Conservation (phyloP, 30 jellyfish, hydroid and myxozoan genomes). For the Turritopsis rubra region DNA sequence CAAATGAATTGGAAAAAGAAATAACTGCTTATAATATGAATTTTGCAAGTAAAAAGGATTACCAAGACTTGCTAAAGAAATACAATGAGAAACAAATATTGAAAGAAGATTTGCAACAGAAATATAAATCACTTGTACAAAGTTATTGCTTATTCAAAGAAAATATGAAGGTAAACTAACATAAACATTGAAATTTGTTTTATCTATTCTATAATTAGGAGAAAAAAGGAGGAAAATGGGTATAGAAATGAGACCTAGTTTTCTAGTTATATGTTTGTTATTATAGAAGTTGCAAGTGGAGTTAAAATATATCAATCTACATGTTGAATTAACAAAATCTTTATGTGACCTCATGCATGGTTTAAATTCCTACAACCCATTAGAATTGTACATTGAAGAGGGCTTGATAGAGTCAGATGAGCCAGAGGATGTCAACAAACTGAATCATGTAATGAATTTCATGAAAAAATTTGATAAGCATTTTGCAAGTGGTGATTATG, state of each 20-base stretch:
- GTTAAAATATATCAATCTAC: not conserved
- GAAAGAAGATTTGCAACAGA: not conserved
- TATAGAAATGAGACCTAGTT: no score
- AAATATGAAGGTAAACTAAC: not conserved
- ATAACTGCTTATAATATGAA: not conserved
- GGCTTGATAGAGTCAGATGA: constrained; percentile 53
- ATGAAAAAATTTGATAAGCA: constrained; percentile 41
- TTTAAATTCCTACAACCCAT: not conserved
- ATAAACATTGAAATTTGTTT: not conserved
- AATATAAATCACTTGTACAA: not conserved
- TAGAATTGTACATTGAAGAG: constrained; percentile 6
- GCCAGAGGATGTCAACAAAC: constrained; percentile 45
- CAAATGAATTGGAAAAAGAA: not conserved
- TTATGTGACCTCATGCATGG: not conserved
- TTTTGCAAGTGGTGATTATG: constrained; percentile 44
- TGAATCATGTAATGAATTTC: constrained; percentile 38
- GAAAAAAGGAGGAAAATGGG: no score
- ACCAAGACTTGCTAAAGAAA: not conserved
- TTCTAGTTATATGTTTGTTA: not conserved
- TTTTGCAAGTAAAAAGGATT: not conserved
- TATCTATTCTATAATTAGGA: no score
- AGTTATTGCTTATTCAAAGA: not conserved
- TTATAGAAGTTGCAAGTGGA: not conserved
- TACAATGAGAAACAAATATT: not conserved
- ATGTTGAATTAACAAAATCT: not conserved